Evolutionary conservation across 1,140 invertebrate genomes (phyloP).

Genomic region (Aphelinus atriplicis): DNA sequence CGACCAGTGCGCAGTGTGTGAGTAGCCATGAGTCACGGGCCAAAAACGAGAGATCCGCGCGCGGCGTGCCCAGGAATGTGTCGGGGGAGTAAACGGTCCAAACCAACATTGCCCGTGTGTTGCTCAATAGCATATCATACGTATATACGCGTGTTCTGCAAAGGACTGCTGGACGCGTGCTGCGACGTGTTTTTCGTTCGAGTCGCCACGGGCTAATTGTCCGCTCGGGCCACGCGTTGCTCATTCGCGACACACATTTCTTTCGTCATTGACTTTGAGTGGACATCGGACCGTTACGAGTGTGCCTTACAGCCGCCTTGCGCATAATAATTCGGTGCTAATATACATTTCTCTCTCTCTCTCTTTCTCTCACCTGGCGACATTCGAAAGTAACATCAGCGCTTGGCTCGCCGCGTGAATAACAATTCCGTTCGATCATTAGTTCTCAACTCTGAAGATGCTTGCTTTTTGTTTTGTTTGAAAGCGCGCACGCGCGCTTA

Average conservation of each 20-base stretch:
- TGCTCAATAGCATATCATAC: neutral
- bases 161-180: too few species aligned
- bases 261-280: conserved; percentile 23
- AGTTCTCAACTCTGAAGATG: too few species aligned
- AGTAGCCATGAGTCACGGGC: too few species aligned
- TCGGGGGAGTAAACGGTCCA: too few species aligned
- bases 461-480: neutral
- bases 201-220: neutral
- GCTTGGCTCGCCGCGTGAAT: too few species aligned
- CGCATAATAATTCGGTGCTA: conserved; percentile 14
- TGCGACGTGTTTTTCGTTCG: neutral
- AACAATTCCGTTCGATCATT: too few species aligned
- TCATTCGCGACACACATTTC: conserved; percentile 22
- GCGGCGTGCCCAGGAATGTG: too few species aligned
- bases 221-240: neutral
- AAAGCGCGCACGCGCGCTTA: too few species aligned
- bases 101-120: neutral
- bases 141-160: too few species aligned
- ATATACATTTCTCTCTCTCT: conserved; percentile 6
- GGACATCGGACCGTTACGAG: conserved; percentile 6
- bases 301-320: neutral
- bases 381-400: conserved; percentile 9
- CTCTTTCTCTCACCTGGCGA: neutral
- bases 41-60: neutral
- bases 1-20: too few species aligned